Evolutionary conservation across 2,797 vertebrate species (phyloP).

Genomic region (Adelosebastes latens): DNA sequence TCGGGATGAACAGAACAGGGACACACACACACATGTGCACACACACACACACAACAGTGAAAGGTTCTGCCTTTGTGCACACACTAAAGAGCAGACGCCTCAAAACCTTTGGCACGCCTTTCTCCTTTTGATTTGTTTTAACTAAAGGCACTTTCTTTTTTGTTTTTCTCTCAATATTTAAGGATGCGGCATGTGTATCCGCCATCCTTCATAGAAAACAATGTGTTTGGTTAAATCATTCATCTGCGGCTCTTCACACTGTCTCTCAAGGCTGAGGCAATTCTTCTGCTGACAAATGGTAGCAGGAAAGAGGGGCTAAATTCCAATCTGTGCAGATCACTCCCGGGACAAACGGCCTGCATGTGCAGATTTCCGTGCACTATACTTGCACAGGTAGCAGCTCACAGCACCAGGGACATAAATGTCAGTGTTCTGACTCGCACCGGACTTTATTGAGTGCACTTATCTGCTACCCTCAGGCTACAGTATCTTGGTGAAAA

Average conservation of each 20-base stretch:
- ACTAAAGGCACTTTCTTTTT: constrained; percentile 26
- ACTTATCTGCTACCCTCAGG: constrained; percentile 66
- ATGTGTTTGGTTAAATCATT: constrained; percentile 61
- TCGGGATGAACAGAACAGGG: constrained; percentile 23
- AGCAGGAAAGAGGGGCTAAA: constrained; percentile 34
- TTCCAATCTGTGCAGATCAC: constrained; percentile 53
- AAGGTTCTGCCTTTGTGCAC: constrained; percentile 11
- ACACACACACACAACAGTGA: neutral
- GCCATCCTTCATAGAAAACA: constrained; percentile 62
- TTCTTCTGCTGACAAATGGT: constrained; percentile 63
- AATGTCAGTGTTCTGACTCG: constrained; percentile 65
- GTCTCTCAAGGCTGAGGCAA: constrained; percentile 69
- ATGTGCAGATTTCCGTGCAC: constrained; percentile 31
- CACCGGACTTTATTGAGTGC: constrained; percentile 57
- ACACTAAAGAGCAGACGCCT: neutral
- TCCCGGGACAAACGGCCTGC: constrained; percentile 33
- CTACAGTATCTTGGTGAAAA: constrained; percentile 49
- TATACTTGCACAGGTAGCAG: constrained; percentile 52
- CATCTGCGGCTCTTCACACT: constrained; percentile 65
- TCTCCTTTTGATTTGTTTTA: constrained; percentile 47
- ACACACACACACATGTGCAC: neutral
- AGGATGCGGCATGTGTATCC: constrained; percentile 40
- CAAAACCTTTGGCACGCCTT: constrained; percentile 14
- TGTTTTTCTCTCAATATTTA: constrained; percentile 46
- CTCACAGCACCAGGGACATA: constrained; percentile 49